Base-by-base conservation (phyloP, 2,797 vertebrate species). In the Octomys mimax region DNA sequence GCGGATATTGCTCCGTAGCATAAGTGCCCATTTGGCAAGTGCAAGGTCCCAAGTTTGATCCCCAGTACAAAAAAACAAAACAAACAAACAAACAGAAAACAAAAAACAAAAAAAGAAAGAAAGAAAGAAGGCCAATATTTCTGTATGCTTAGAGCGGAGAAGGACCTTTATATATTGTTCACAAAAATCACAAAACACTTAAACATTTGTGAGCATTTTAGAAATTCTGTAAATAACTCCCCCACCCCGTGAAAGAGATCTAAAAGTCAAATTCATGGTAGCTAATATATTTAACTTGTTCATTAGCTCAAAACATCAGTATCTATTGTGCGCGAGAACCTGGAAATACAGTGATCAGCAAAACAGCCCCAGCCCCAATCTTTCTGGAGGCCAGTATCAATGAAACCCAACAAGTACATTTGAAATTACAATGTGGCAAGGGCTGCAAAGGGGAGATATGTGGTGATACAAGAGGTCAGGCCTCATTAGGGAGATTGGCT, bases 111-210 rank as follows among this genome's bases (percentile, higher is more conserved):
- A 2, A 54, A 54, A 54, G 3, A 16, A 11, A 81, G 42, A 73
- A 87, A 70, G 31, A 86, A 93, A 84, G 92, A 2, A 78, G 33
- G 36, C 39, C 57, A 89, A 22, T 26, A 66, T 88, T 96, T 93
- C 75, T 88, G 7, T 93, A 68, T 64, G 54, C 49, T 49, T 89
- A 16, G 61, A 39, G 57, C 42, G 9, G 36, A 64, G 26, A 91
- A 94, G 64, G 46, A 59, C 18, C 71, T 91, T 79, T 7, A 68
- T 73, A 39, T 54, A 88, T 10, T 82, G 46, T 10, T 83, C 71
- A 89, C 61, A 88, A 39, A 42, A 86, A 91, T 80, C 39, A 39
- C 33, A 94, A 59, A 96, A 64, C 82, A 61, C 77, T 39, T 64
- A 59, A 11, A 36, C 4, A 33, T 68, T 49, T 93, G n/a, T 21